These are phyloP conservation scores for Nymphalis c-album DNA, from an alignment of 2,888 invertebrate species.

Conservation along the genomic window DNA sequence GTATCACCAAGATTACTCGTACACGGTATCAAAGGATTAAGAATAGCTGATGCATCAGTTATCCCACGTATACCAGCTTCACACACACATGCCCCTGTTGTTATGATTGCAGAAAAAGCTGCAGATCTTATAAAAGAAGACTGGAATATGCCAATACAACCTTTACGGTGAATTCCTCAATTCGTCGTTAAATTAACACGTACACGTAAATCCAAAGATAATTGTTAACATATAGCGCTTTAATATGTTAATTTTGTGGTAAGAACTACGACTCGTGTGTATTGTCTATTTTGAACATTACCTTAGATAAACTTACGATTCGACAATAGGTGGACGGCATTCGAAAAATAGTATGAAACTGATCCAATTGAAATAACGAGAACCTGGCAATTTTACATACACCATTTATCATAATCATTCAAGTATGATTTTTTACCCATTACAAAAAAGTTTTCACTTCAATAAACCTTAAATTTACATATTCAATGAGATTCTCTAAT, in stretches of 20 bases:
- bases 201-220: constrained; percentile 14
- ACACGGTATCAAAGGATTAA: constrained; percentile 63
- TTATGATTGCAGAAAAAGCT: constrained; percentile 81
- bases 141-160: constrained; percentile 51
- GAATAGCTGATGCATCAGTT: constrained; percentile 79
- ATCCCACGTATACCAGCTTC: constrained; percentile 79
- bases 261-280: too few relatives aligned
- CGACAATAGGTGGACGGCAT: too few relatives aligned
- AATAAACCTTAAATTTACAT: too few relatives aligned
- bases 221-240: background rate
- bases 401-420: too few relatives aligned
- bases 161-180: background rate
- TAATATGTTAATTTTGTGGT: background rate
- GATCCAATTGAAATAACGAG: too few relatives aligned
- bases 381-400: too few relatives aligned
- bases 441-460: too few relatives aligned
- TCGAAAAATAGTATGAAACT: too few relatives aligned
- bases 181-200: background rate
- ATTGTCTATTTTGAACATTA: too few relatives aligned
- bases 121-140: constrained; percentile 77
- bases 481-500: too few relatives aligned
- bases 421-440: too few relatives aligned
- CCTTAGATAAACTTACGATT: too few relatives aligned
- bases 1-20: constrained; percentile 81
- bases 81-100: constrained; percentile 78